Evolutionary conservation across 2,888 invertebrate genomes (phyloP).

Genomic region (Dendrolimus houi): DNA sequence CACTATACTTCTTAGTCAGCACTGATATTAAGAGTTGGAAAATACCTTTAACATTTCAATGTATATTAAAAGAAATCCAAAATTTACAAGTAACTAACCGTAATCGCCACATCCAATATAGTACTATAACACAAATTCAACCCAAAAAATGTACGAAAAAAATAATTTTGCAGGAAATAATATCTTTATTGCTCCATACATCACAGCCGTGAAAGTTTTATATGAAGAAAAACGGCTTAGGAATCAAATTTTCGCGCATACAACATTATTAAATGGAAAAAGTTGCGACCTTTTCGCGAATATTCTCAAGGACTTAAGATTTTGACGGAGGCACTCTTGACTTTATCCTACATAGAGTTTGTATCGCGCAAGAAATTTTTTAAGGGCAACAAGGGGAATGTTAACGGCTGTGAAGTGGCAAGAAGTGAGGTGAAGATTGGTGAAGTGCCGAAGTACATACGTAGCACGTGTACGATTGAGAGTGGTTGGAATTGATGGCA

Average conservation of each 20-base stretch:
- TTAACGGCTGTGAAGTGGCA: background rate
- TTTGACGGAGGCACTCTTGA: background rate
- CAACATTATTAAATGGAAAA: background rate
- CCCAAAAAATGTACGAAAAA: background rate
- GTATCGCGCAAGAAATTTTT: background rate
- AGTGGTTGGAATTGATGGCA: too few relatives aligned
- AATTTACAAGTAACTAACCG: too few relatives aligned
- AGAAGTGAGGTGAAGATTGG: background rate
- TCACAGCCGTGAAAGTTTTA: background rate
- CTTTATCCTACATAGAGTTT: background rate
- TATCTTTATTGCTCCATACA: background rate
- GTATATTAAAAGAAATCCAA: too few relatives aligned
- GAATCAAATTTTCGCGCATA: background rate
- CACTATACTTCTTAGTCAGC: too few relatives aligned
- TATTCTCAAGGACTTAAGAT: background rate
- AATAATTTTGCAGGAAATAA: background rate
- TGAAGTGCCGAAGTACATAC: too few relatives aligned
- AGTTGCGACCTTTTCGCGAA: background rate
- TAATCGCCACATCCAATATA: too few relatives aligned
- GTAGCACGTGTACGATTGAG: background rate
- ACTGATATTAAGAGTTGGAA: too few relatives aligned
- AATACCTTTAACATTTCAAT: too few relatives aligned
- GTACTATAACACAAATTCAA: too few relatives aligned
- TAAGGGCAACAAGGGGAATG: background rate
- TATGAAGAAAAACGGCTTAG: background rate